Percentiles rank a stretch among this genome's conserved stretches.
Conservation (phyloP, 2,113 vertebrate species). For the Takifugu bimaculatus region DNA sequence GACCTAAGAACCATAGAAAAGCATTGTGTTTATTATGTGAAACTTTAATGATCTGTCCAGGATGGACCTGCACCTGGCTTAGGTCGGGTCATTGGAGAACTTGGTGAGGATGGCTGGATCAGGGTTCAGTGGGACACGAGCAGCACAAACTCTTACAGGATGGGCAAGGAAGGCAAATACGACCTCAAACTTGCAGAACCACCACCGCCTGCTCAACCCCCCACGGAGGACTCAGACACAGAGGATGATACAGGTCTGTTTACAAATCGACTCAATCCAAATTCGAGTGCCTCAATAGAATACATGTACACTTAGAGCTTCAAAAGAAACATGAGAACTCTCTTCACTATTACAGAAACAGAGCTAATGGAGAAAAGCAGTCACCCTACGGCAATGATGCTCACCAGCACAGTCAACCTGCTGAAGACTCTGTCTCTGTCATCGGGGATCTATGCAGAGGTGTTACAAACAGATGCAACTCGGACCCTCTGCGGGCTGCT, state of each 20-base stretch:
- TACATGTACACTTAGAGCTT: background rate
- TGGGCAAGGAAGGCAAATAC: slow-evolving; percentile 98
- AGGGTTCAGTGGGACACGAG: slow-evolving; percentile 97
- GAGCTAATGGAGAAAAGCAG: slow-evolving; percentile 85
- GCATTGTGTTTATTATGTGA: background rate
- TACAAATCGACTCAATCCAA: slow-evolving; percentile 17
- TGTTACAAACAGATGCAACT: slow-evolving; percentile 88
- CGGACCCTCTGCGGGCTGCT: slow-evolving; percentile 90
- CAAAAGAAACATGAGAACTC: too few relatives aligned
- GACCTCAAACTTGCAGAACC: slow-evolving; percentile 94
- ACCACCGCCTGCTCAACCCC: slow-evolving; percentile 79
- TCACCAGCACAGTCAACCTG: slow-evolving; percentile 90
- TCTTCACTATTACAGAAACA: slow-evolving; percentile 72
- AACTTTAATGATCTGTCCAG: slow-evolving; percentile 60
- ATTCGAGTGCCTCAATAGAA: background rate
- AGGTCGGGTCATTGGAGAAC: slow-evolving; percentile 94
- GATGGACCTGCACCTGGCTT: slow-evolving; percentile 95
- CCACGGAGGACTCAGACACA: slow-evolving; percentile 90
- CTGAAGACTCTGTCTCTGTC: slow-evolving; percentile 90
- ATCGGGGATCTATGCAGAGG: slow-evolving; percentile 88
- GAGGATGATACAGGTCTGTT: slow-evolving; percentile 91
- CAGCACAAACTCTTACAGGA: slow-evolving; percentile 97
- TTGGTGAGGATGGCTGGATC: slow-evolving; percentile 98
- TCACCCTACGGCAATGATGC: slow-evolving; percentile 93
- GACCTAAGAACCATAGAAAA: background rate